Evolutionary conservation across 2,113 vertebrate species (phyloP), one percentile per base, ranked within the genome.

Genomic region (Columba livia): DNA sequence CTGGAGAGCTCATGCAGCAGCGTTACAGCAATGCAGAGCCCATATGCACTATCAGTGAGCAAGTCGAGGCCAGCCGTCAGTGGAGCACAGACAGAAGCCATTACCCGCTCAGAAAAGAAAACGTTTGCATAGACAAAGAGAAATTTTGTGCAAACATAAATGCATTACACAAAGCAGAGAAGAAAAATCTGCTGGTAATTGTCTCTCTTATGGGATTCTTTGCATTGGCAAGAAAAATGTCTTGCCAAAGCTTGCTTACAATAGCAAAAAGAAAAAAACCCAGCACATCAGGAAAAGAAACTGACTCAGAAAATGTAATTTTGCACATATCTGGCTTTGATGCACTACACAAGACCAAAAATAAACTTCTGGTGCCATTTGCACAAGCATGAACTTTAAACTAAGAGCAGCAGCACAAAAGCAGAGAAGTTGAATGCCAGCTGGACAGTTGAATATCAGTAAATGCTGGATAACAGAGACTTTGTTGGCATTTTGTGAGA

Each of bases 311-410:
- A 89, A 73, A 73, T 28, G 5, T 36, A 36, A 65, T 79, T 91
- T 75, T 85, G 57, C 62, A 34, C 36, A 36, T 91, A 65, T 77
- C 66, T 93, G 80, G 50, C 81, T 91, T 95, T 79, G 64, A 62
- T 91, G 64, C n/a, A 31, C 38, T 79, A 51, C 56, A 71, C 17
- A 66, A 88, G 66, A 77, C 38, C 34, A 48, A 71, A 91, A 88
- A 54, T 15, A 56, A 85, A 60, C 56, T 77, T 77, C 13, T 11
- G 7, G 47, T 86, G 61, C 69, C 1, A 19, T 96, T 96, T 91
- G 81, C 89, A 94, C 84, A 93, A 91, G 74, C 28, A 5, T 79
- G 91, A 96, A 89, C 80, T 96, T 94, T 69, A 78, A 74, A 92
- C 58, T 50, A 62, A 89, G 70, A 77, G 71, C 79, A 78, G 79